Evolutionary conservation across 1,140 invertebrate genomes (phyloP), one percentile per base, ranked within the genome.

Genomic region (Galleria mellonella): DNA sequence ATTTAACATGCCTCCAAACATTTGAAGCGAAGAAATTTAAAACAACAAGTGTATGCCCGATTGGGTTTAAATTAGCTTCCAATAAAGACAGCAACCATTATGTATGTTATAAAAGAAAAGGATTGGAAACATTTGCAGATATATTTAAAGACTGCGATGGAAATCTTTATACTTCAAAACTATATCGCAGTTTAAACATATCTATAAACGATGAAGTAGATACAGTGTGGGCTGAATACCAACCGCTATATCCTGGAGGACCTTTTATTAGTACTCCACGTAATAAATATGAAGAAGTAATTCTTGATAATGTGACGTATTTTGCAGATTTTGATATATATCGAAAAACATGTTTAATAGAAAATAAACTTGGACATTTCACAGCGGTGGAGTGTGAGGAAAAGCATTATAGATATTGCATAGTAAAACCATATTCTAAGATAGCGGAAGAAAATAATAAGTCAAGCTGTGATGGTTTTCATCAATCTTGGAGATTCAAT

Each of bases 141-240:
- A 70, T 59, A 37, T 77, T 76, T 37, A 55, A 63, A 32, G 62
- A 72, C 41, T 86, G 83, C 42, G 51, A 49, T 10, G 81, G 76
- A 4, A 86, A 86, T 36, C 46, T 74, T 13, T 81, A 70, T 40
- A 62, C 70, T 0, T 55, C 70, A 0, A 57, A 74, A 48, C 47
- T 76, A 36, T 69, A 71, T 29, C 12, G 68, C 12, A 67, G 62
- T 13, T 46, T 71, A 4, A 68, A 75, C 39, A 49, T 75, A 6
- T 53, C 61, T 2, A 23, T 23, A 0, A 56, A 55, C 6, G 17
- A 23, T 23, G 17, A 61, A 28, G 43, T 54, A 11, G 51, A 37
- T n/a, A 17, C 7, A 17, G 1, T 86, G 40, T 87, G 85, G 85
- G 68, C 75, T 0, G 81, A 86, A 17, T 86, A 75, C 43, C 72